phyloP scores from a whole-genome alignment of 2,888 invertebrate species.

The Nyleta sp. region DNA sequence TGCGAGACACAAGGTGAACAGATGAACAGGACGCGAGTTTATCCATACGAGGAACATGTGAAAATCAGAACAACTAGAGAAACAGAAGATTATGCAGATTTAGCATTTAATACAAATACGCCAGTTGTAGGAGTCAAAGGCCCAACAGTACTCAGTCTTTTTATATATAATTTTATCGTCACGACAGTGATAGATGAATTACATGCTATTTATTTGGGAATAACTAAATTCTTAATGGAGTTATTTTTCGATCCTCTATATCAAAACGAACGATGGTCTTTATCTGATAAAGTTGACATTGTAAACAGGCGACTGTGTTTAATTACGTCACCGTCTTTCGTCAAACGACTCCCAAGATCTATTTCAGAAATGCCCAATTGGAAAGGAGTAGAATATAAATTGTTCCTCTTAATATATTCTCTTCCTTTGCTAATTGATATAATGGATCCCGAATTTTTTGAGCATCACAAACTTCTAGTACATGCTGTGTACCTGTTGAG shows the following conservation, averaged over 20 bases:
- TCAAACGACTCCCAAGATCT: slow-evolving; percentile 2
- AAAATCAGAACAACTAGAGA: slow-evolving; percentile 30
- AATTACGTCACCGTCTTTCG: background rate
- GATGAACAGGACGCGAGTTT: too few relatives aligned
- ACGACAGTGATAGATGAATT: slow-evolving; percentile 59
- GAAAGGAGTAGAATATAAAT: slow-evolving; percentile 8
- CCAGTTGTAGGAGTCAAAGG: slow-evolving; percentile 51
- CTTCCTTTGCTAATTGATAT: slow-evolving; percentile 2
- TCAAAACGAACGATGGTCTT: background rate
- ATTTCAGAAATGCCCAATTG: background rate
- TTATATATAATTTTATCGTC: slow-evolving; percentile 50
- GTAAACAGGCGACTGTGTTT: background rate
- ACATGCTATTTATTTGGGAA: slow-evolving; percentile 62
- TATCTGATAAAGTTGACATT: background rate
- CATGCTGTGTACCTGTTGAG: background rate
- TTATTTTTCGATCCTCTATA: slow-evolving; percentile 48
- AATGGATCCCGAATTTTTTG: background rate
- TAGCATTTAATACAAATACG: background rate
- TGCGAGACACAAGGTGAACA: too few relatives aligned
- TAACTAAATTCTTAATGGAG: slow-evolving; percentile 46
- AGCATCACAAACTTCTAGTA: slow-evolving; percentile 18
- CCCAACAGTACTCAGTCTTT: slow-evolving; percentile 34
- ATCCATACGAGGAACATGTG: slow-evolving; percentile 21
- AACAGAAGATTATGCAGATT: background rate
- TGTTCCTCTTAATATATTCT: slow-evolving; percentile 5